phyloP scores from a whole-genome alignment of 1,140 invertebrate species.

The Drosophila persimilis region DNA sequence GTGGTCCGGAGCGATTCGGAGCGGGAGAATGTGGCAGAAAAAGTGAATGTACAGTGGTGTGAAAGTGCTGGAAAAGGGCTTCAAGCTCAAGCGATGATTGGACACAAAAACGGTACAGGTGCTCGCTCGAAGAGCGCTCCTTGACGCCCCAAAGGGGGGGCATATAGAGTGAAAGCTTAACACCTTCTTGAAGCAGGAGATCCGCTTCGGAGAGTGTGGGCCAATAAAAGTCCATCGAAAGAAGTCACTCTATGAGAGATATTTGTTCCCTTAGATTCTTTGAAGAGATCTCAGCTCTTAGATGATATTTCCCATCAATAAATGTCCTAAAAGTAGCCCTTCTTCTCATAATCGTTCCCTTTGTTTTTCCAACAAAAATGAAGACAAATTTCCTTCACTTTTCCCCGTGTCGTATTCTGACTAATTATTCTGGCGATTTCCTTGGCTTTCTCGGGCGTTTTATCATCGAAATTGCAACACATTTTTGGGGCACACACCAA shows the following conservation, averaged over 20 bases:
- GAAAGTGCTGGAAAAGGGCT: slow-evolving; percentile 24
- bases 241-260: too few relatives aligned
- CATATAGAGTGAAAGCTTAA: too few relatives aligned
- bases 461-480: slow-evolving; percentile 48
- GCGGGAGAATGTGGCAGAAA: slow-evolving; percentile 28
- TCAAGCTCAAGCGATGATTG: slow-evolving; percentile 20
- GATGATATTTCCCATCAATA: too few relatives aligned
- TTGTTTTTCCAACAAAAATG: too few relatives aligned
- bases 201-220: too few relatives aligned
- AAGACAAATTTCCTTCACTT: slow-evolving; percentile 2
- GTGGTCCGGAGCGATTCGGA: background rate
- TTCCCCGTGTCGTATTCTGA: slow-evolving; percentile 9
- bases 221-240: too few relatives aligned
- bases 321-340: too few relatives aligned
- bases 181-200: too few relatives aligned
- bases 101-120: slow-evolving; percentile 14
- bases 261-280: too few relatives aligned
- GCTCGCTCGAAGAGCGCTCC: background rate
- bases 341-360: too few relatives aligned
- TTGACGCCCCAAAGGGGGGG: too few relatives aligned
- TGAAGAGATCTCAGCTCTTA: too few relatives aligned
- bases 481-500: slow-evolving; percentile 13
- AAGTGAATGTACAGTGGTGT: slow-evolving; percentile 44
- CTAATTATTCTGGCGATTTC: slow-evolving; percentile 18
- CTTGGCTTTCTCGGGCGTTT: slow-evolving; percentile 6